Base-by-base conservation (phyloP, 2,797 vertebrate genomes). In the Manis pentadactyla region DNA sequence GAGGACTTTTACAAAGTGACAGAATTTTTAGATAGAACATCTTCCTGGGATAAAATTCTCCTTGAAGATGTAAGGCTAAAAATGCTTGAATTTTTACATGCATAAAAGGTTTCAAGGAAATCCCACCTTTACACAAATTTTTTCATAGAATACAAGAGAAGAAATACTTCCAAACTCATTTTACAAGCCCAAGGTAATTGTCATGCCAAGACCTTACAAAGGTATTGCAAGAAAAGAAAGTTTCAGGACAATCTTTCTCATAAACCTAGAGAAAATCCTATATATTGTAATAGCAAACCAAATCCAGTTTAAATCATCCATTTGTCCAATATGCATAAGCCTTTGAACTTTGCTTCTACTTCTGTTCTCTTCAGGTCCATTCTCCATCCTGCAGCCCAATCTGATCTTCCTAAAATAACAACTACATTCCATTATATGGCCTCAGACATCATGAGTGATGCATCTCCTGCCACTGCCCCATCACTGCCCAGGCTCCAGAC, bases 101-200 rank as follows among this genome's bases (percentile, higher is more conserved):
- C 23, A 84, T 17, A 81, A 61, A 86, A 83, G 31, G 42, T 86
- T 95, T 95, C 59, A 86, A 79, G 51, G 19, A 87, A 96, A 88
- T 53, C 63, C 10, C 55, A 86, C 55, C n/a, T 73, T 83, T 79
- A 78, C 34, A 81, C 12, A 93, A 85, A 73, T 90, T 34, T 15
- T 87, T 96, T 37, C 87, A 53, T 12, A 66, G 91, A 85, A 37
- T 53, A 53, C 37, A 93, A 83, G 42, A 86, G 63, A 87, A 91
- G 69, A 93, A 71, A 74, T 69, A 77, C 15, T 90, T 93, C 12
- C 46, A 69, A 87, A 95, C 49, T 86, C 31, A 55, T 46, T 68
- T 85, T n/a, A 78, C 31, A 88, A 87, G n/a, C 42, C 19, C n/a
- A 19, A n/a, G 7, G 66, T 59, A 92, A 77, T 55, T 53, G 42